These are phyloP conservation scores for Pseudachorutes palmiensis DNA, from an alignment of 1,140 invertebrate genomes.

Conservation along the genomic window DNA sequence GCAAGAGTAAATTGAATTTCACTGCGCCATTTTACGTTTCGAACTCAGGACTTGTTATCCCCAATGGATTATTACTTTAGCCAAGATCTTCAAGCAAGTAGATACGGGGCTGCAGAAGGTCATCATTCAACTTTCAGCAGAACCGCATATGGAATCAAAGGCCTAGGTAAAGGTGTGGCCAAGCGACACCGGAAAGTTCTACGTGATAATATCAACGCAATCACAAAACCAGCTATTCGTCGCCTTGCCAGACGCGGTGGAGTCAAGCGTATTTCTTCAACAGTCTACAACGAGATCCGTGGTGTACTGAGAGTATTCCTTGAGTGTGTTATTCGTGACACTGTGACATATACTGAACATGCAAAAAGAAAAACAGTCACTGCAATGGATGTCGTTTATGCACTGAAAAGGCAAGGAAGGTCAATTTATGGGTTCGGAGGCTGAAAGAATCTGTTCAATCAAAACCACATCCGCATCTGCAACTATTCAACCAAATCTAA, in stretches of 20 bases:
- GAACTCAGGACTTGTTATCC: no score
- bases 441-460: no score
- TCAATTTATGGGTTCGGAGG: conserved; percentile 56
- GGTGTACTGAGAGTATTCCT: conserved; percentile 66
- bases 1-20: no score
- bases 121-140: no score
- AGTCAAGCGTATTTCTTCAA: conserved; percentile 63
- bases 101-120: no score
- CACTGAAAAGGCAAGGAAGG: conserved; percentile 70
- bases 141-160: conserved; percentile 41
- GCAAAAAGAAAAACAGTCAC: conserved; percentile 75
- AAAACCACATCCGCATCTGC: no score
- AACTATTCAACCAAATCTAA: no score
- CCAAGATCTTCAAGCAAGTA: no score
- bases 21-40: no score
- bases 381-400: conserved; percentile 80
- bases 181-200: conserved; percentile 47
- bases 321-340: conserved; percentile 71
- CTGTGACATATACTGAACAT: conserved; percentile 74
- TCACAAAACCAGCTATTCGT: conserved; percentile 58
- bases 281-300: conserved; percentile 62
- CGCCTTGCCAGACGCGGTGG: conserved; percentile 61
- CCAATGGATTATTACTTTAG: no score
- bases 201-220: conserved; percentile 66
- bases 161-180: conserved; percentile 46